These are phyloP conservation scores for Marronus borbonicus DNA, from an alignment of 2,888 invertebrate species.

Conservation along the genomic window DNA sequence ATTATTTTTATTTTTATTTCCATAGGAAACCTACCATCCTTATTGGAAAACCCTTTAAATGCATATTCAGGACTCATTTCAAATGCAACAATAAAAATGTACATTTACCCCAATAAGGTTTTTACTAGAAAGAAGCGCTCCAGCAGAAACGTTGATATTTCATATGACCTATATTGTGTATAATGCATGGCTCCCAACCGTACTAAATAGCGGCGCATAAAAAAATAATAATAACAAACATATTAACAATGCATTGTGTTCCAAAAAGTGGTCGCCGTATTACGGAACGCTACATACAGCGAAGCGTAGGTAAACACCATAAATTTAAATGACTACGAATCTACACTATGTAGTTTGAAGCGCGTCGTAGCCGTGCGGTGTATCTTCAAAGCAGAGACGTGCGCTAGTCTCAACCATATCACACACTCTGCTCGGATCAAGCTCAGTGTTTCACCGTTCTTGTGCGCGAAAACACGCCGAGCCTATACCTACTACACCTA, in stretches of 20 bases:
- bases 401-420: conserved; percentile 48
- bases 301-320: conserved; percentile 58
- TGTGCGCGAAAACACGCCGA: conserved; percentile 50
- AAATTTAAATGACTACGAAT: conserved; percentile 54
- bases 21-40: too few species aligned
- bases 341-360: conserved; percentile 42
- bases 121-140: neutral
- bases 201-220: conserved; percentile 6
- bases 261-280: conserved; percentile 33
- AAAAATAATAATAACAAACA: conserved; percentile 36
- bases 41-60: too few species aligned
- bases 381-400: conserved; percentile 47
- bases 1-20: too few species aligned
- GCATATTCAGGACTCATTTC: too few species aligned
- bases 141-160: conserved; percentile 4
- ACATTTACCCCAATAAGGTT: neutral
- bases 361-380: conserved; percentile 27
- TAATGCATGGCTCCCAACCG: conserved; percentile 6
- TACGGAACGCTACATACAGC: conserved; percentile 17
- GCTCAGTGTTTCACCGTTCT: conserved; percentile 50
- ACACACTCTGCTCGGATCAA: conserved; percentile 42
- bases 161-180: conserved; percentile 5
- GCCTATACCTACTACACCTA: conserved; percentile 25
- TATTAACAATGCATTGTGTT: conserved; percentile 43
- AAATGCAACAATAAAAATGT: too few species aligned